These are phyloP conservation scores for Diarsia mendica DNA, from an alignment of 2,888 invertebrate genomes.

Conservation along the genomic window DNA sequence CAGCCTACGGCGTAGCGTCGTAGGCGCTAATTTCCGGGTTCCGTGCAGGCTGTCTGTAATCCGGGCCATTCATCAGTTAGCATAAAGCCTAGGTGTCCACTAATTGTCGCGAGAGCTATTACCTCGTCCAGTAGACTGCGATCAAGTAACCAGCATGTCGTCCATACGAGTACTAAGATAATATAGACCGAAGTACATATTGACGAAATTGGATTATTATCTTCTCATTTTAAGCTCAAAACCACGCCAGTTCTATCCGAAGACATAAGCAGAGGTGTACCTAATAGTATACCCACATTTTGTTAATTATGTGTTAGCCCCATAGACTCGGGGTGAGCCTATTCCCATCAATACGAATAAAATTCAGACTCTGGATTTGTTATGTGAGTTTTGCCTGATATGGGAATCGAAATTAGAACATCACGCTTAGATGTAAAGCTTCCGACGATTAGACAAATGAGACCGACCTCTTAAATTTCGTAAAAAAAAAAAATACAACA, in stretches of 20 bases:
- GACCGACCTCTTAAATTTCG: too few species aligned
- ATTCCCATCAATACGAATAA: too few species aligned
- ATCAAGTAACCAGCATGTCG: background rate
- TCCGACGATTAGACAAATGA: background rate
- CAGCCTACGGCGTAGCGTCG: slow-evolving; percentile 23
- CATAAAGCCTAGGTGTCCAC: slow-evolving; percentile 39
- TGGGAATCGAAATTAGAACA: background rate
- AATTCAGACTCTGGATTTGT: too few species aligned
- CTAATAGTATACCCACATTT: background rate
- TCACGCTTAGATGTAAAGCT: background rate
- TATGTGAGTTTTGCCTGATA: too few species aligned
- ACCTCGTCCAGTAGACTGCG: slow-evolving; percentile 16
- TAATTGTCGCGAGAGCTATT: slow-evolving; percentile 43
- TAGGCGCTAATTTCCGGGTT: slow-evolving; percentile 24
- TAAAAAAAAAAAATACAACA: too few species aligned
- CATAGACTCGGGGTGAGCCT: background rate
- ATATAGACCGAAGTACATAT: background rate
- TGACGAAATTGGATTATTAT: background rate
- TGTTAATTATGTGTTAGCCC: background rate
- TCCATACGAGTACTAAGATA: background rate
- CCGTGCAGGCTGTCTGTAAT: slow-evolving; percentile 45
- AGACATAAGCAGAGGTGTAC: background rate
- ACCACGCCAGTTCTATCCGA: background rate
- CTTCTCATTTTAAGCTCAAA: background rate
- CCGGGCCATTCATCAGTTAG: slow-evolving; percentile 36